These are phyloP conservation scores for Galleria mellonella DNA, from an alignment of 1,140 invertebrate species.

Conservation along the genomic window DNA sequence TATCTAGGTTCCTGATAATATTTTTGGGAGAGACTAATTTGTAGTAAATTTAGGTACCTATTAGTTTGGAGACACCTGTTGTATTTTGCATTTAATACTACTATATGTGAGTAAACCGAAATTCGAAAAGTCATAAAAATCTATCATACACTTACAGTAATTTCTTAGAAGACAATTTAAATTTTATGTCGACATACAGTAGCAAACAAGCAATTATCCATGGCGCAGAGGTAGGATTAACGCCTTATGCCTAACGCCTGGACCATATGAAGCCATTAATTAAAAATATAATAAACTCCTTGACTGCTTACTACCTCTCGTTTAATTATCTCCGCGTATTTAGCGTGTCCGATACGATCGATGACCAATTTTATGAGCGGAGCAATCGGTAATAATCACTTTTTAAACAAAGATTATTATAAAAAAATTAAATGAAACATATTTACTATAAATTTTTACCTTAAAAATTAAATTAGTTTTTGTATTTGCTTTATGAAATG, in stretches of 20 bases:
- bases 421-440: background rate
- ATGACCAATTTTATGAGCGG: slow-evolving; percentile 17
- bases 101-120: background rate
- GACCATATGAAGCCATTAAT: slow-evolving; percentile 16
- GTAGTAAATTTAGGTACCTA: too few relatives aligned
- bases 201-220: slow-evolving; percentile 9
- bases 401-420: too few relatives aligned
- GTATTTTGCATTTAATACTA: too few relatives aligned
- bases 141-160: slow-evolving; percentile 1
- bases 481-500: too few relatives aligned
- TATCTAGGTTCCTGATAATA: too few relatives aligned
- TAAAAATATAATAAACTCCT: slow-evolving; percentile 23
- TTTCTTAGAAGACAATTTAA: slow-evolving; percentile 1
- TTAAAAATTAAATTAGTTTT: too few relatives aligned
- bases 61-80: too few relatives aligned
- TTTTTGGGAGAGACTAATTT: too few relatives aligned
- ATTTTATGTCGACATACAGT: slow-evolving; percentile 6
- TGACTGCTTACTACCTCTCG: slow-evolving; percentile 15
- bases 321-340: slow-evolving; percentile 15
- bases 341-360: slow-evolving; percentile 11
- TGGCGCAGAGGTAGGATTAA: slow-evolving; percentile 3
- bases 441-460: too few relatives aligned
- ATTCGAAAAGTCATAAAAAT: slow-evolving; percentile 3
- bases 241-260: slow-evolving; percentile 3
- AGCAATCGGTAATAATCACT: too few relatives aligned